phyloP scores from a whole-genome alignment of 2,888 invertebrate species.

The Cephus spinipes region DNA sequence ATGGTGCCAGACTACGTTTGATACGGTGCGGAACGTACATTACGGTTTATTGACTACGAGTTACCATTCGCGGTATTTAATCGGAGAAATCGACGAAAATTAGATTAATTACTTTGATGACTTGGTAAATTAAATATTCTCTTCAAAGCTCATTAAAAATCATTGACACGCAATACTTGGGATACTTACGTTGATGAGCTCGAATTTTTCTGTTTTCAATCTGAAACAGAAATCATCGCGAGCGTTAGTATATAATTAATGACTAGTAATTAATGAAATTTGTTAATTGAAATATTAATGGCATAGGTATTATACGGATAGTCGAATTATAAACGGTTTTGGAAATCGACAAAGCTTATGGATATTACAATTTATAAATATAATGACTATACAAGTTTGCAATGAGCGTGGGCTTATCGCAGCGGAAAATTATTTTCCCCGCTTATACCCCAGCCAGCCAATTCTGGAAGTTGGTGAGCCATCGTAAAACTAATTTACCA shows the following conservation, averaged over 20 bases:
- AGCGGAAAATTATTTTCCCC: constrained; percentile 28
- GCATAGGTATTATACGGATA: too few relatives aligned
- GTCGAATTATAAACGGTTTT: too few relatives aligned
- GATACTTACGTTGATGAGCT: constrained; percentile 89
- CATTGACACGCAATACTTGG: not conserved
- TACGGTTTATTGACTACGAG: constrained; percentile 34
- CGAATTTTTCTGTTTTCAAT: constrained; percentile 85
- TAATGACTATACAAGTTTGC: constrained; percentile 5
- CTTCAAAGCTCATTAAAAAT: not conserved
- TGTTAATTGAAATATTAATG: too few relatives aligned
- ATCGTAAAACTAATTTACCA: constrained; percentile 48
- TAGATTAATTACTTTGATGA: too few relatives aligned
- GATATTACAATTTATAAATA: not conserved
- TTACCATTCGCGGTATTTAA: too few relatives aligned
- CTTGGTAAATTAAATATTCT: too few relatives aligned
- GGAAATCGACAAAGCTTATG: not conserved
- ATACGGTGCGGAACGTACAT: constrained; percentile 34
- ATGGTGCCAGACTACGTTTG: constrained; percentile 38
- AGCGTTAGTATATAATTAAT: too few relatives aligned
- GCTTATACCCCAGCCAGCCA: constrained; percentile 17
- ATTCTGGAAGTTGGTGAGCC: constrained; percentile 34
- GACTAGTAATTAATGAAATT: not conserved
- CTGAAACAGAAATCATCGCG: constrained; percentile 69
- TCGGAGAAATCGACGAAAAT: too few relatives aligned
- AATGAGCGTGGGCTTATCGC: constrained; percentile 13